phyloP scores from a whole-genome alignment of 2,113 vertebrate genomes.

The Tragelaphus strepsiceros region DNA sequence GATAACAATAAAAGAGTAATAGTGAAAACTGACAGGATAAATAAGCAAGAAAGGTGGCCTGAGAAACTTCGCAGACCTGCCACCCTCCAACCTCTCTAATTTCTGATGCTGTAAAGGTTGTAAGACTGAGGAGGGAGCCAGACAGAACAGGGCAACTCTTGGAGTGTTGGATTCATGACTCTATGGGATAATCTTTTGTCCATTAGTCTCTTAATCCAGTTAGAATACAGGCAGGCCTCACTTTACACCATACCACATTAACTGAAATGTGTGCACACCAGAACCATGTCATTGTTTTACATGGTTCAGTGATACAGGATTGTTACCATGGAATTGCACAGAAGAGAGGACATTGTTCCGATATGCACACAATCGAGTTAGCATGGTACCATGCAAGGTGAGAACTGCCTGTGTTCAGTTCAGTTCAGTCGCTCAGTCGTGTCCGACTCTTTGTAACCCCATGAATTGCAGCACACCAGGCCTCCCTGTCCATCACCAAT shows the following conservation, averaged over 20 bases:
- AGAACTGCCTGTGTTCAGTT: background rate
- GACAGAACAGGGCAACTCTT: background rate
- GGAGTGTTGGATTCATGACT: background rate
- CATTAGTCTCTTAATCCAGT: background rate
- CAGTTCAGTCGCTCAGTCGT: too few relatives aligned
- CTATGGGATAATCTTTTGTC: background rate
- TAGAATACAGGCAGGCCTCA: background rate
- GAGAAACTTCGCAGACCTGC: background rate
- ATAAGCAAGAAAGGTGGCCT: conserved; percentile 9
- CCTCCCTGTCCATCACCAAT: too few relatives aligned
- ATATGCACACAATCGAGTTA: background rate
- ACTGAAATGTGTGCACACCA: background rate
- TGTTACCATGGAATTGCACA: background rate
- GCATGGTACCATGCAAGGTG: background rate
- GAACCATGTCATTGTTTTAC: background rate
- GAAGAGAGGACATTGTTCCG: background rate
- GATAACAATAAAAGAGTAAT: conserved; percentile 70
- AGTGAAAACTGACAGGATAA: conserved; percentile 70
- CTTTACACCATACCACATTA: background rate
- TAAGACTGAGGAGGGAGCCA: background rate
- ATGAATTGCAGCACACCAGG: too few relatives aligned
- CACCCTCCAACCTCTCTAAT: background rate
- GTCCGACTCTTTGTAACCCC: too few relatives aligned
- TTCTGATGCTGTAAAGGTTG: background rate
- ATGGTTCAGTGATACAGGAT: background rate